Conservation (phyloP, 2,797 vertebrate genomes). For the Mycteria americana region DNA sequence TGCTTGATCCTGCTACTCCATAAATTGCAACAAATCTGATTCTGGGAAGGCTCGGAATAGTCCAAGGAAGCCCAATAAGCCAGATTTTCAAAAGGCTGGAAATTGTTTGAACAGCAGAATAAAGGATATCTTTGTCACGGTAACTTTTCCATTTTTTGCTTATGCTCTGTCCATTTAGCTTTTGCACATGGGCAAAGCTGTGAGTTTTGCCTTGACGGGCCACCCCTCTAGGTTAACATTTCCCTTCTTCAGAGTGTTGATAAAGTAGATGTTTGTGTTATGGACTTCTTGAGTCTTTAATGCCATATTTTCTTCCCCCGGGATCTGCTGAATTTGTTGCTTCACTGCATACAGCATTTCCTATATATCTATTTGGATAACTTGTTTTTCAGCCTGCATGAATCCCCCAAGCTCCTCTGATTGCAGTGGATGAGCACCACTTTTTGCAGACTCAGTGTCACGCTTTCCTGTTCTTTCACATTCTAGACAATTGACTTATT, state of each 20-base stretch:
- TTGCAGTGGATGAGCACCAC: background rate
- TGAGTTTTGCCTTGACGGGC: background rate
- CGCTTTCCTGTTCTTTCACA: background rate
- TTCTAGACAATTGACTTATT: background rate
- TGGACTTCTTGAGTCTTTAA: background rate
- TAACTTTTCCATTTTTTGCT: background rate
- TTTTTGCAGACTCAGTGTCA: background rate
- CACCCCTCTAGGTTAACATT: background rate
- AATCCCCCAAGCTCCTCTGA: background rate
- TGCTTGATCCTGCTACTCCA: background rate
- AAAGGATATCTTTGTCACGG: background rate
- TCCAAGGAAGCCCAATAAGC: background rate
- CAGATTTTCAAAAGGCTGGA: background rate
- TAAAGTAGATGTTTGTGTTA: background rate
- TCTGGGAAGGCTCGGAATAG: background rate
- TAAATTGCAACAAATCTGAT: background rate
- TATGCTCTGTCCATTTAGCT: background rate
- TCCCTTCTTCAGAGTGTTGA: background rate
- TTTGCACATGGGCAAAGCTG: background rate
- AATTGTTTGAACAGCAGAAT: background rate
- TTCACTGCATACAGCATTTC: background rate
- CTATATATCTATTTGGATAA: background rate
- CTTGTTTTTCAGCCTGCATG: background rate
- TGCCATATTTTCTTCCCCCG: background rate
- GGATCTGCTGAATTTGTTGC: background rate